phyloP scores from a whole-genome alignment of 2,888 invertebrate genomes.

The Morinoia aosen region DNA sequence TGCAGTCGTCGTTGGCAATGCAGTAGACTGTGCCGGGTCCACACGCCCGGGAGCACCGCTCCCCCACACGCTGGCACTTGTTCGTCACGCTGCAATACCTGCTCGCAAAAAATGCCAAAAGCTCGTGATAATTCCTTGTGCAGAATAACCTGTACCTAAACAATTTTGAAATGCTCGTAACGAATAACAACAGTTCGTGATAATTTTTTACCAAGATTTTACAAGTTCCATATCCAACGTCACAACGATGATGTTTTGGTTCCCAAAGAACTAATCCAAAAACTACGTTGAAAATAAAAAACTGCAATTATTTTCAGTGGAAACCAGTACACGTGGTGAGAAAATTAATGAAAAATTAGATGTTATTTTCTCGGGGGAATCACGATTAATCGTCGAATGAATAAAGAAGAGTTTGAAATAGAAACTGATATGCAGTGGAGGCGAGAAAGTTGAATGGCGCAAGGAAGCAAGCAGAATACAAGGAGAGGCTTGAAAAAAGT shows the following conservation, averaged over 20 bases:
- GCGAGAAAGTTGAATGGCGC: too few species aligned
- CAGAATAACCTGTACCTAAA: background rate
- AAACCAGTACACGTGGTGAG: too few species aligned
- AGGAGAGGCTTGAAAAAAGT: background rate
- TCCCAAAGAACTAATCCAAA: background rate
- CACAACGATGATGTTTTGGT: background rate
- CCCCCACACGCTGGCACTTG: constrained; percentile 52
- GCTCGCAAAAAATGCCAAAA: background rate
- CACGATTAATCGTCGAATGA: background rate
- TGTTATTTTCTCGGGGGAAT: background rate
- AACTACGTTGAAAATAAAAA: too few species aligned
- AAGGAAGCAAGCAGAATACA: background rate
- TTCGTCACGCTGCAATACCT: constrained; percentile 57
- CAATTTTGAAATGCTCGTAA: background rate
- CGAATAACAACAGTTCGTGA: background rate
- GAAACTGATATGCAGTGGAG: background rate
- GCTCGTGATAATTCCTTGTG: background rate
- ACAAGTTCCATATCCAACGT: background rate
- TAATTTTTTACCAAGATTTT: background rate
- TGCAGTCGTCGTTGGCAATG: constrained; percentile 40
- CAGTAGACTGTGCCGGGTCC: constrained; percentile 55
- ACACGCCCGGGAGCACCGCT: constrained; percentile 49
- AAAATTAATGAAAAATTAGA: too few species aligned
- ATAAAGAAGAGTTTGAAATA: background rate
- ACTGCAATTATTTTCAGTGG: too few species aligned